phyloP scores from a whole-genome alignment of 2,113 vertebrate species.

The Phocoena phocoena region DNA sequence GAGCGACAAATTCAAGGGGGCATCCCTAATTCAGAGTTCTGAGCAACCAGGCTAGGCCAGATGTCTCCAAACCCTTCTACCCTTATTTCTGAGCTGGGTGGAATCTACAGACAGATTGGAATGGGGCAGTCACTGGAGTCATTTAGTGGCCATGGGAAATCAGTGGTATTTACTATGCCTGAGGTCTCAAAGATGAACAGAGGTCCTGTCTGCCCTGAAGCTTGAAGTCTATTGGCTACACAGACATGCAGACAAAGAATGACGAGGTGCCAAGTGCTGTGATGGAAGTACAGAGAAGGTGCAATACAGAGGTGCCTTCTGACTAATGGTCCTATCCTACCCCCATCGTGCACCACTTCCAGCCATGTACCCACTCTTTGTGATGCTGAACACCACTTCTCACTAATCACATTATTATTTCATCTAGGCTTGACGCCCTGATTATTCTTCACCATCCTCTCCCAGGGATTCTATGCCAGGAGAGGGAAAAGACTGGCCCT shows the following conservation, averaged over 20 bases:
- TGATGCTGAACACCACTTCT: not conserved
- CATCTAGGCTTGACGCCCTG: not conserved
- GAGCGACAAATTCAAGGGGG: not conserved
- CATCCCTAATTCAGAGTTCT: not conserved
- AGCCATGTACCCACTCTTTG: no score
- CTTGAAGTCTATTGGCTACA: not conserved
- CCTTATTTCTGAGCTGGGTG: not conserved
- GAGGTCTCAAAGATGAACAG: not conserved
- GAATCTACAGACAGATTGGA: not conserved
- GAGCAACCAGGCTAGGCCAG: not conserved
- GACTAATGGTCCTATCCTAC: not conserved
- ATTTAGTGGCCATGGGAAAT: not conserved
- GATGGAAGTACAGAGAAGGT: not conserved
- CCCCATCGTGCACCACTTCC: not conserved
- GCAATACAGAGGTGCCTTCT: not conserved
- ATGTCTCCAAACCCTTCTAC: not conserved
- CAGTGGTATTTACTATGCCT: not conserved
- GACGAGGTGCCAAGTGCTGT: not conserved
- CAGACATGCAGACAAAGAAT: not conserved
- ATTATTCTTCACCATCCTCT: not conserved
- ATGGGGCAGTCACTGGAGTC: not conserved
- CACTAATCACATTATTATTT: not conserved
- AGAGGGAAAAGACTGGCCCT: not conserved
- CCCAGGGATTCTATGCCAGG: not conserved
- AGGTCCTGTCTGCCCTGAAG: not conserved